Base-by-base conservation (phyloP, 2,113 vertebrate species). In the Neodon shergylaensis region DNA sequence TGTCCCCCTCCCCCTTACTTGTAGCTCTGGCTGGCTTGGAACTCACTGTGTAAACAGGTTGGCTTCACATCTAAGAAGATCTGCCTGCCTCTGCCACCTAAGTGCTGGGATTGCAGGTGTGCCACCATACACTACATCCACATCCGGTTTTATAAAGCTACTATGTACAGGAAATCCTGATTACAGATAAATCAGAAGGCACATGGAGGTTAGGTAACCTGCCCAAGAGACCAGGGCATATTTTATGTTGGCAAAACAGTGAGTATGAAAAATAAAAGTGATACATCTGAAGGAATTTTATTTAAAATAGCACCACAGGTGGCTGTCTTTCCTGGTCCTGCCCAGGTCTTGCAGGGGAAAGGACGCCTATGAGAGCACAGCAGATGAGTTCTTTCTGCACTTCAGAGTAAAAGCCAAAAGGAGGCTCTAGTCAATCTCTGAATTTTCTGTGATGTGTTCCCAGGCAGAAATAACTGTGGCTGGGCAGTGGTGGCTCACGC, bases 231-330 rank as follows among this genome's bases (percentile, higher is more conserved):
- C 49, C 66, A 92, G 36, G 52, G 8, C 52, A 17, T 39, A 9
- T 31, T 39, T 33, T 78, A 4, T 78, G 61, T 28, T 39, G 21
- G 17, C 78, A 83, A 77, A 8, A 74, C 22, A 84, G 54, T 33
- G 79, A 79, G 4, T 26, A 42, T 78, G 42, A 24, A 58, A 36
- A 42, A 49, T 58, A 33, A 84, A 76, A 61, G 28, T 49, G 42
- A 78, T 42, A 54, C 14, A 92, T 73, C 54, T 91, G 82, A 92
- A 78, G 42, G 52, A 90, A 88, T 96, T 88, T 95, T 28, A 90
- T 65, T 94, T 91, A 88, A 94, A 94, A 72, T 54, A 95, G 65
- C 49, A 77, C 54, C 28, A 0, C 39, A 33, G 36, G 12, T 42
- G 44, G 39, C 76, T 87, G 26, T 83, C 47, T 90, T 88, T 78